phyloP scores from a whole-genome alignment of 2,113 vertebrate genomes.

The Vulpes lagopus region DNA sequence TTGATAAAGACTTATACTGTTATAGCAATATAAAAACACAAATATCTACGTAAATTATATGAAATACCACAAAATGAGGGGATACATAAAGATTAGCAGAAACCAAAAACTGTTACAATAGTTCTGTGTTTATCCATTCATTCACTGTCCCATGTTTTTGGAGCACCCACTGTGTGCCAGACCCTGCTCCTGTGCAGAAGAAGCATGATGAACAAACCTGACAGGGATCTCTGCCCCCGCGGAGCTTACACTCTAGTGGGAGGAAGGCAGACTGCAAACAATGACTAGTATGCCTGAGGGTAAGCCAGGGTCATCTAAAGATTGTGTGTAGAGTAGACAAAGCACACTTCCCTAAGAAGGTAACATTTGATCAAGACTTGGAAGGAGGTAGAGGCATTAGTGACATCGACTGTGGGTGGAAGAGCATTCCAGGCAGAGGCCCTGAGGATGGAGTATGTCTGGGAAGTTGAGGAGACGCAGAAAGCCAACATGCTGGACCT shows the following conservation, averaged over 20 bases:
- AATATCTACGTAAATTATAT: not conserved
- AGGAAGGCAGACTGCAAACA: not conserved
- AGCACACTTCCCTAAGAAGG: not conserved
- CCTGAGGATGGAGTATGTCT: not conserved
- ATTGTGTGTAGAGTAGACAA: not conserved
- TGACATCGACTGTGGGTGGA: not conserved
- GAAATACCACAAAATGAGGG: not conserved
- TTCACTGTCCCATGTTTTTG: not conserved
- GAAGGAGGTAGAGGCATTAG: not conserved
- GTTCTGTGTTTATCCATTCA: not conserved
- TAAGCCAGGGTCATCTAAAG: not conserved
- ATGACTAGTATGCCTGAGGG: not conserved
- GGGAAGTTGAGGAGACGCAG: not conserved
- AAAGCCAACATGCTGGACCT: not conserved
- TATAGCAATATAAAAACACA: not conserved
- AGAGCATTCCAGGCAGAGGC: not conserved
- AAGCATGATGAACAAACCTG: not conserved
- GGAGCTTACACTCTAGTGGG: not conserved
- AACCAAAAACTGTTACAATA: not conserved
- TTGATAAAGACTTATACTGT: not conserved
- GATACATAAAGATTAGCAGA: not conserved
- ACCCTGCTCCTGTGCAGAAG: not conserved
- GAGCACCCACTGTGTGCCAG: not conserved
- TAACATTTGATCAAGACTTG: not conserved
- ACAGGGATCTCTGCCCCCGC: not conserved